Evolutionary conservation across 2,113 vertebrate species (phyloP), one percentile per base, ranked within the genome.

Genomic region (Lophochroa leadbeateri): DNA sequence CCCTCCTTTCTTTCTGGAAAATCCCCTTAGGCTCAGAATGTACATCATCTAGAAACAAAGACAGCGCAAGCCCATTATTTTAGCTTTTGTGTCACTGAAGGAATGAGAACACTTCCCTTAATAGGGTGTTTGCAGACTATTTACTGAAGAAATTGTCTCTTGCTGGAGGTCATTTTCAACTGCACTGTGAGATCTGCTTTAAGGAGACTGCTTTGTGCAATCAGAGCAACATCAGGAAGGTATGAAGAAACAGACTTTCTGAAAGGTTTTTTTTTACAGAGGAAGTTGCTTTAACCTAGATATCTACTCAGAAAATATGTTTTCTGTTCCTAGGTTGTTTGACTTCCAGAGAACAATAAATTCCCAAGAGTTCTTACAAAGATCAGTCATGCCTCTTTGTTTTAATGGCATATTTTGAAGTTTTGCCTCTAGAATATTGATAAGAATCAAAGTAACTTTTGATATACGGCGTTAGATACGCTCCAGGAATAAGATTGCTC

Each of bases 361-460:
- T 96, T 97, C 95, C 95, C 92, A 83, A 43, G 86, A 76, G 79
- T 83, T 96, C 75, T 92, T 78, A 78, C 28, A 52, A 70, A 88
- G 82, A 94, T 96, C 91, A 96, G 86, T 94, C 92, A 94, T 88
- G 87, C 69, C 50, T 94, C 79, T 92, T 93, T 96, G 91, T 94
- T 89, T 94, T 94, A 97, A 91, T 95, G 92, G 92, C 89, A 70
- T 86, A 97, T 96, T 96, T 95, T 89, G 89, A 94, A 92, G 89
- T 89, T 90, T 94, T 88, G 91, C 90, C 94, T 91, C 80, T 90
- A 96, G 95, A 97, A 96, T 90, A 96, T 93, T 79, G 85, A 96
- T 93, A 94, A 96, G 91, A 97, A 97, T 97, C 96, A 96, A 96
- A 97, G 94, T 60, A 94, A 94, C 95, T 96, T 97, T 97, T 97